Percentiles rank a stretch among this genome's conserved stretches.
phyloP scores from a whole-genome alignment of 2,797 vertebrate species.

The Leptodactylus fallax region DNA sequence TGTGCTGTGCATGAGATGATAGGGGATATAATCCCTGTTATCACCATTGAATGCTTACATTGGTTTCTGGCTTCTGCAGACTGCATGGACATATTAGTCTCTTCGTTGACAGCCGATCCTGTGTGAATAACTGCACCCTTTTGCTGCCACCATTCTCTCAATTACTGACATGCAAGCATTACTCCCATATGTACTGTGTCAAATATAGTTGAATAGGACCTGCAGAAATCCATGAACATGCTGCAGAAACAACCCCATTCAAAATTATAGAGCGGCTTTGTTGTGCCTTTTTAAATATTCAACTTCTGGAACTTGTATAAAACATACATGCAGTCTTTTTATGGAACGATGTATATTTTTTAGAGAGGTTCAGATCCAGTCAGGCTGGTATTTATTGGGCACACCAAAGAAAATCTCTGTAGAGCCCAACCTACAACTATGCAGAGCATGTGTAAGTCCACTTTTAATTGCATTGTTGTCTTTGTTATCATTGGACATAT shows the following conservation, averaged over 20 bases:
- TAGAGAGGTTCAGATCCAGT: no score
- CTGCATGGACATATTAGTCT: neutral
- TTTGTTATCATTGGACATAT: no score
- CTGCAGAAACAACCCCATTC: neutral
- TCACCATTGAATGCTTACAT: neutral
- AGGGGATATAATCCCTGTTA: neutral
- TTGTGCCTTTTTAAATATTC: no score
- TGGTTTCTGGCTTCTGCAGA: conserved; percentile 13
- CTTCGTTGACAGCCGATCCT: neutral
- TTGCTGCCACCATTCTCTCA: neutral
- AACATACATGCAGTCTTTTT: no score
- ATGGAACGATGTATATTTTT: no score
- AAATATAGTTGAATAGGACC: neutral
- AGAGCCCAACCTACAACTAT: no score
- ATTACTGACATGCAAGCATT: neutral
- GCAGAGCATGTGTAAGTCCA: no score
- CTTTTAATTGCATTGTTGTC: no score
- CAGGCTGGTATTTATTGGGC: no score
- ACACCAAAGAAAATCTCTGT: no score
- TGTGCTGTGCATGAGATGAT: neutral
- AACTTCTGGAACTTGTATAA: no score
- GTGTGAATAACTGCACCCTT: neutral
- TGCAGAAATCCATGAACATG: neutral
- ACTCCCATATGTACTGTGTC: neutral
- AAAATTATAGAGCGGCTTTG: no score